Evolutionary conservation across 1,140 invertebrate genomes (phyloP), one percentile per base, ranked within the genome.

Genomic region (Kradibia gibbosae): DNA sequence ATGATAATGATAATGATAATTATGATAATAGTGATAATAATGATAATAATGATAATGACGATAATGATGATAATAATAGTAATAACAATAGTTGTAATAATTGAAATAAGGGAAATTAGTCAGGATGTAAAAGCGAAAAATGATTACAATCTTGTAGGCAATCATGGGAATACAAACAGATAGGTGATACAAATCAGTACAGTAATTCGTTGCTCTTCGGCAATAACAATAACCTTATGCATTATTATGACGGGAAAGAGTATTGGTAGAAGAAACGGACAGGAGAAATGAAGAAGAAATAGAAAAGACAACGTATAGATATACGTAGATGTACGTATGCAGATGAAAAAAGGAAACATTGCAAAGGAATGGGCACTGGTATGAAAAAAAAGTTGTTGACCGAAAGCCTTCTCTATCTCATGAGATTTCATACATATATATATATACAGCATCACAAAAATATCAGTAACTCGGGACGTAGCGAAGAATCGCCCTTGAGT

Each of bases 371-470:
- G 45, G 10, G 22, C 22, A 45, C n/a, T 34, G 45, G 13, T 10
- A 31, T 73, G 11, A 53, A 53, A 42, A 31, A 60, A n/a, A n/a
- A 75, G 39, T 57, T 15, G 73, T 76, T 34, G 73, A 39, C 73
- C 36, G 53, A 74, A 11, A 62, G 13, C 60, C 31, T 17, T 62
- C 3, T 34, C 15, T 62, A 17, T 36, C 60, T 62, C 60, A 31
- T 76, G 48, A 76, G 60, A 67, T 75, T 70, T 55, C 48, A n/a
- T 82, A 84, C 84, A 83, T 83, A 84, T 83, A 81, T 84, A 84
- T 86, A 86, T 84, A 81, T 84, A 77, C 82, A 87, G 74, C 80
- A 87, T 87, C 86, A 87, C 85, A 87, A 87, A 87, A 86, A 87
- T 87, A 87, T 85, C 83, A 85, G 84, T 86, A 84, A 84, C 84